Base-by-base conservation (phyloP, 2,888 invertebrate species). In the Lycia hirtaria region DNA sequence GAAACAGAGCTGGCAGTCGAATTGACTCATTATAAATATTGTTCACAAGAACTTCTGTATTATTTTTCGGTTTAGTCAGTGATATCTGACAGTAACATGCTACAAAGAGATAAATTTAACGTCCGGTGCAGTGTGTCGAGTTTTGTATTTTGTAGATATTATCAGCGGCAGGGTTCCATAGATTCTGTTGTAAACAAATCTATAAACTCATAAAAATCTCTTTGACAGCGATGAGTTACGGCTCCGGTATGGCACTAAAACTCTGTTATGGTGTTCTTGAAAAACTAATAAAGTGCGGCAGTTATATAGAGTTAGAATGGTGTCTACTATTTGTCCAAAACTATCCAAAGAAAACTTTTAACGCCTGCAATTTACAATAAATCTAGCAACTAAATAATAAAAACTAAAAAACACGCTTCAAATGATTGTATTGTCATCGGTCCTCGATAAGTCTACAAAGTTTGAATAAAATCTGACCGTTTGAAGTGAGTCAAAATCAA, bases 81-180 rank as follows among this genome's bases (percentile, higher is more conserved):
- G 17, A 40, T 62, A 62, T 62, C 55, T 35, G n/a, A 12, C 50
- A 54, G 44, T 56, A 51, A 48, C 54, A 26, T 5, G 14, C 41
- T 50, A 20, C 44, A 41, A 45, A 49, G 7, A 53, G 54, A 57
- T 61, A 61, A 55, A 57, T 35, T 38, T 49, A 5, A 47, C 56
- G 28, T 62, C 62, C 58, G 58, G 49, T 43, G 15, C n/a, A n/a
- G 17, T 43, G 3, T 43, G 32, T 19, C 12, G 20, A 19, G 5
- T 26, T 43, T 28, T 32, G 28, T 20, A 7, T 41, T 38, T 10
- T 37, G 15, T 38, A 24, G 32, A 20, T 41, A 19, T 6, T 26
- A n/a, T 43, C 17, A 12, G 33, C 33, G 10, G 28, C 30, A n/a
- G 12, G 9, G 41, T 14, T 30, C 37, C 44, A 51, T 28, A 44